phyloP scores from a whole-genome alignment of 2,797 vertebrate genomes.

The Acrossocheilus wenchowensis region DNA sequence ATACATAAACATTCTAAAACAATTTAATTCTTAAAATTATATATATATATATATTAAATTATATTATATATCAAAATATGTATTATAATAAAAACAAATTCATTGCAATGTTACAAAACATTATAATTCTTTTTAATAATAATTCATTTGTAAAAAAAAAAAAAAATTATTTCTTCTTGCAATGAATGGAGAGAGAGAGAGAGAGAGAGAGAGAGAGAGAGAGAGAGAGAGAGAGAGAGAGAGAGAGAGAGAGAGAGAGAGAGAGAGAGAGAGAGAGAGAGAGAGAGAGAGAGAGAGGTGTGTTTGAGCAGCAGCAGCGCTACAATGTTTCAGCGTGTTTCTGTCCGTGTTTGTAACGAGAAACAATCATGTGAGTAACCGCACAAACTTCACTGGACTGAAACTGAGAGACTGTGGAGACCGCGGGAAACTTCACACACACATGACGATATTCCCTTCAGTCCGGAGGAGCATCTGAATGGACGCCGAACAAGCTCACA shows the following conservation, averaged over 20 bases:
- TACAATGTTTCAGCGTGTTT: neutral
- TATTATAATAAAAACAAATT: neutral
- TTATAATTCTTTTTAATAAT: neutral
- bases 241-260: conserved; percentile 34
- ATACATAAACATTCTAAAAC: neutral
- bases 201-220: neutral
- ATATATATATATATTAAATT: no score
- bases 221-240: conserved; percentile 7
- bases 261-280: neutral
- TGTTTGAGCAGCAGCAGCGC: neutral
- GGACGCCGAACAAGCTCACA: neutral
- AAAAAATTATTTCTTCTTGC: neutral
- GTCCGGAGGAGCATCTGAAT: neutral
- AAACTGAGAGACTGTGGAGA: neutral
- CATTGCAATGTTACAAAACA: neutral
- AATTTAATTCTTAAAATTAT: no score
- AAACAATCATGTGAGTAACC: neutral
- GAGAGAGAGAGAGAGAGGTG: neutral
- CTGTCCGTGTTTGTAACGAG: neutral
- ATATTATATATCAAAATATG: no score
- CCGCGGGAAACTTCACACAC: conserved; percentile 3
- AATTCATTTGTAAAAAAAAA: neutral
- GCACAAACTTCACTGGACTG: neutral
- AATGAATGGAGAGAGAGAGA: neutral
- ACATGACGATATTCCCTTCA: neutral